Percentiles rank a stretch among this genome's conserved stretches.
Conservation (phyloP, 2,113 vertebrate species). For the Macaca nemestrina region DNA sequence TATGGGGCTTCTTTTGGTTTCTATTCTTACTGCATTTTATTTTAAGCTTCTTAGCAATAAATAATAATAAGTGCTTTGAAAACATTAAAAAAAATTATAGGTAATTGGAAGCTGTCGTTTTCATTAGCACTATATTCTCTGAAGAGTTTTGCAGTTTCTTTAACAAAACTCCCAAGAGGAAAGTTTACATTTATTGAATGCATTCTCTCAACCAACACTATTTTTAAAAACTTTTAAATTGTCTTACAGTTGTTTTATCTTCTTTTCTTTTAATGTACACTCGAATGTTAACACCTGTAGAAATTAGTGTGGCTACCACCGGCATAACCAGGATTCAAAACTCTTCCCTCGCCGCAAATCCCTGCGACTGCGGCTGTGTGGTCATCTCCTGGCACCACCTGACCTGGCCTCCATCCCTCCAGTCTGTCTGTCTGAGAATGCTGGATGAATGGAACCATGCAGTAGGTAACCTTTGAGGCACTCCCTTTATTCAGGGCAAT, state of each 20-base stretch:
- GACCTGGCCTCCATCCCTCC: accelerated
- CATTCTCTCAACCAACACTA: background rate
- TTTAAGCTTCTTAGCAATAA: conserved; percentile 20
- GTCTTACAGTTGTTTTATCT: background rate
- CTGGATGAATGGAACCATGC: accelerated
- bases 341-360: accelerated
- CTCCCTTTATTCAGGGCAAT: accelerated
- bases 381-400: accelerated
- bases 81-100: background rate
- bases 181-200: background rate
- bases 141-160: background rate
- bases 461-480: background rate
- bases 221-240: background rate
- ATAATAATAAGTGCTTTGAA: background rate
- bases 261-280: background rate
- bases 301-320: background rate
- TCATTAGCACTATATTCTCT: background rate
- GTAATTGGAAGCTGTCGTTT: background rate
- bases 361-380: accelerated
- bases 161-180: background rate
- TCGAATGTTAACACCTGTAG: background rate
- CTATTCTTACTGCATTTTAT: background rate
- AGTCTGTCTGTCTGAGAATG: background rate
- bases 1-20: background rate
- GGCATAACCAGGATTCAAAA: too few relatives aligned